Conservation (phyloP, 1,140 invertebrate species). For the Geopemphigus sp. region DNA sequence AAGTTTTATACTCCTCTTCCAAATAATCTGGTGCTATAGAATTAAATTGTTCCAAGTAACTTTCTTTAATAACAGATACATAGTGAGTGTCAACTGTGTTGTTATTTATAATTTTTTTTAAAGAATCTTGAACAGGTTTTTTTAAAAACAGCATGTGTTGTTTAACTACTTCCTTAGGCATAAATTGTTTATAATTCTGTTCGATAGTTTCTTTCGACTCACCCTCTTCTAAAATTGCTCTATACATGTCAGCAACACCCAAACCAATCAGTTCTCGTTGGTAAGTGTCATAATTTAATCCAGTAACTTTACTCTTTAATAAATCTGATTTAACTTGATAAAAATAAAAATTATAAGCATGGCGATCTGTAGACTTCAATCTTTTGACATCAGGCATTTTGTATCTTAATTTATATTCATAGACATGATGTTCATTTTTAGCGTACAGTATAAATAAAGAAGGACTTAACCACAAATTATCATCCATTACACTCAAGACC, state of each 20-base stretch:
- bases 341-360: slow-evolving; percentile 81
- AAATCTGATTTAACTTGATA: slow-evolving; percentile 79
- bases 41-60: slow-evolving; percentile 75
- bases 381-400: slow-evolving; percentile 65
- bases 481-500: slow-evolving; percentile 63
- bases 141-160: slow-evolving; percentile 72
- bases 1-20: slow-evolving; percentile 70
- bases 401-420: slow-evolving; percentile 75
- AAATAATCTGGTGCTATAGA: slow-evolving; percentile 77
- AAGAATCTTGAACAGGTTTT: slow-evolving; percentile 68
- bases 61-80: slow-evolving; percentile 69
- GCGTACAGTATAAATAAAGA: slow-evolving; percentile 53
- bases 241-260: slow-evolving; percentile 81
- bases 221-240: slow-evolving; percentile 72
- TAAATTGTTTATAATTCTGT: slow-evolving; percentile 74
- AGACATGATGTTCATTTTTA: slow-evolving; percentile 56
- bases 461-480: slow-evolving; percentile 66
- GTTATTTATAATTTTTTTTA: slow-evolving; percentile 58
- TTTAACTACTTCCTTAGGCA: slow-evolving; percentile 73
- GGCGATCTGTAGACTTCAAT: slow-evolving; percentile 67
- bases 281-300: slow-evolving; percentile 72
- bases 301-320: slow-evolving; percentile 71
- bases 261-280: slow-evolving; percentile 75
- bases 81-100: slow-evolving; percentile 57
- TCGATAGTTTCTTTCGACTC: slow-evolving; percentile 65